Evolutionary conservation across 2,888 invertebrate genomes (phyloP), one percentile per base, ranked within the genome.

Genomic region (Glyphotaelius pellucidus): DNA sequence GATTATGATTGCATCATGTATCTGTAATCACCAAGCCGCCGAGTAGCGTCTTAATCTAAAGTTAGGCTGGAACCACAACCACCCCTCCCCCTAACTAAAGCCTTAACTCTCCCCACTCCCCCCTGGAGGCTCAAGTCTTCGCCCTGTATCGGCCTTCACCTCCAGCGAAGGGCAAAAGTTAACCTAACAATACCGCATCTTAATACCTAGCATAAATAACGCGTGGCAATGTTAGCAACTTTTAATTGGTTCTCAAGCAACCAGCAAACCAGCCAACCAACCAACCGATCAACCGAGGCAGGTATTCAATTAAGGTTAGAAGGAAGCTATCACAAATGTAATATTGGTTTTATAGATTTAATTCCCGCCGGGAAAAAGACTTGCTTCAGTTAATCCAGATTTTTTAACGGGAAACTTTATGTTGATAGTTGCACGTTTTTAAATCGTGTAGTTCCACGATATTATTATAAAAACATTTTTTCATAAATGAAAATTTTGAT

Each of bases 121-220:
- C 25, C 25, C 67, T 1, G n/a, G 67, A 67, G 67, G n/a, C 67
- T 67, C 25, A 67, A 67, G 5, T 67, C 52, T 67, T 15, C 52
- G n/a, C 67, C 67, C 25, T n/a, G 25, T 25, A 9, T 67, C 67
- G 67, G 67, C 42, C 86, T 42, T 86, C 25, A 35, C 86, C n/a
- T 38, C 35, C 12, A n/a, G 38, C 42, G 86, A 42, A 38, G 86
- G 47, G 86, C 47, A 42, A 30, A 86, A n/a, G 86, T 86, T 42
- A 86, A 86, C 47, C 25, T 11, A 86, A 86, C 86, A 86, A 86
- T 86, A 42, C 42, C 30, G 47, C n/a, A 25, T 86, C 86, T 86
- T 86, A 42, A 42, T 47, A 86, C 11, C 42, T 47, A 42, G n/a
- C 42, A 86, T 25, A 42, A 86, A 86, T 86, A 86, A 42, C 86